phyloP scores from a whole-genome alignment of 2,888 invertebrate genomes.

The Nineta flava region DNA sequence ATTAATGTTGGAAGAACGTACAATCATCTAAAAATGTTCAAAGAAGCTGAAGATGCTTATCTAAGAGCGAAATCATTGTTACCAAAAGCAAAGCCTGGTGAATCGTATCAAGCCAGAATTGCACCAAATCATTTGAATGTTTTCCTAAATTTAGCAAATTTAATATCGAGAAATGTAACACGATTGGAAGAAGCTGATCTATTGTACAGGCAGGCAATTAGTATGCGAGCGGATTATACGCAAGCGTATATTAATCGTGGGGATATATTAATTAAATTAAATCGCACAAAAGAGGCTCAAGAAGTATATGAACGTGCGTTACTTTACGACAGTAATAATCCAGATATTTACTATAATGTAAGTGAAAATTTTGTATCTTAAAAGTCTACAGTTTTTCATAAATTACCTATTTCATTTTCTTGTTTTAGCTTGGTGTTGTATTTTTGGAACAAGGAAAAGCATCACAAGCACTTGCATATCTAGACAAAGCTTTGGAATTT shows the following conservation, averaged over 20 bases:
- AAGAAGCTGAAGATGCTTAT: slow-evolving; percentile 87
- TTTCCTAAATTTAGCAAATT: slow-evolving; percentile 85
- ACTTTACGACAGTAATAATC: slow-evolving; percentile 83
- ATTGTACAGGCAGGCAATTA: slow-evolving; percentile 87
- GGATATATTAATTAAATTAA: slow-evolving; percentile 86
- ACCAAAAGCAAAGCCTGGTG: slow-evolving; percentile 83
- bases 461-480: slow-evolving; percentile 75
- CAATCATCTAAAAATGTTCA: slow-evolving; percentile 74
- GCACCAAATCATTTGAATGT: slow-evolving; percentile 94
- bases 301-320: slow-evolving; percentile 88
- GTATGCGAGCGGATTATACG: slow-evolving; percentile 91
- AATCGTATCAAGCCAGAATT: slow-evolving; percentile 87
- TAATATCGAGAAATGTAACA: slow-evolving; percentile 84
- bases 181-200: slow-evolving; percentile 87
- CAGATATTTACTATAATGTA: slow-evolving; percentile 89
- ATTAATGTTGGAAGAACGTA: slow-evolving; percentile 94
- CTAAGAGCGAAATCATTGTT: slow-evolving; percentile 75
- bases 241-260: slow-evolving; percentile 96
- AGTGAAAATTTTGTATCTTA: slow-evolving; percentile 27
- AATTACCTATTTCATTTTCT: background rate
- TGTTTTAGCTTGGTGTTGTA: slow-evolving; percentile 75
- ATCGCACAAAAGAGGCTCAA: slow-evolving; percentile 85
- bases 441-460: slow-evolving; percentile 84
- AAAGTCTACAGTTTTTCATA: background rate
- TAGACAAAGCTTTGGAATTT: slow-evolving; percentile 82